Percentiles rank a stretch among this genome's conserved stretches.
phyloP scores from a whole-genome alignment of 2,888 invertebrate species.

The Dione vanillae region DNA sequence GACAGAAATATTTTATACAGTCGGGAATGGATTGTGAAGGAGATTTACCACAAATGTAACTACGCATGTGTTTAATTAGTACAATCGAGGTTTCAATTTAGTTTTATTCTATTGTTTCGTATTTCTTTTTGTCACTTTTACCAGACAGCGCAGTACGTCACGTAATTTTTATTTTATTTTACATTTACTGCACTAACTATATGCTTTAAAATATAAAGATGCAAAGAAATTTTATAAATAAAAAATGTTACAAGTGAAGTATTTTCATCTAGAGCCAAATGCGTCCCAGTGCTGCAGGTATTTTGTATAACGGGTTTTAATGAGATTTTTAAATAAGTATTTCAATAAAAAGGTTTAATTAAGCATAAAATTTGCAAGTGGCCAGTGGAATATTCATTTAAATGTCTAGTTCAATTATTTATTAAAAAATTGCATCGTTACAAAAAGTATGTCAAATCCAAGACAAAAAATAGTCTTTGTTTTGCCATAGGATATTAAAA shows the following conservation, averaged over 20 bases:
- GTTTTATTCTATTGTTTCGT: constrained; percentile 33
- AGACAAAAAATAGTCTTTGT: constrained; percentile 2
- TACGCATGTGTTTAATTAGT: constrained; percentile 26
- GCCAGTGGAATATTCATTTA: no score
- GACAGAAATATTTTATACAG: constrained; percentile 21
- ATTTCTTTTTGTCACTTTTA: constrained; percentile 14
- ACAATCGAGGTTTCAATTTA: constrained; percentile 25
- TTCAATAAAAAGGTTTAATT: no score
- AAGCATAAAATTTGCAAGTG: no score
- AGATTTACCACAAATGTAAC: constrained; percentile 26
- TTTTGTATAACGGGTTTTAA: no score
- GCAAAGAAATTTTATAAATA: no score
- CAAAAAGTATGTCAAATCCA: not conserved
- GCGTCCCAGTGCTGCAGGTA: no score
- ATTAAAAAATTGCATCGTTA: no score
- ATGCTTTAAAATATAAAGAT: no score
- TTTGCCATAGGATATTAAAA: constrained; percentile 12
- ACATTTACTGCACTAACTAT: not conserved
- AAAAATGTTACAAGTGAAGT: no score
- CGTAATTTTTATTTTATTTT: not conserved
- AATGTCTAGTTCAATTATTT: no score
- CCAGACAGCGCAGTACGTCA: not conserved
- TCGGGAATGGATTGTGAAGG: constrained; percentile 13
- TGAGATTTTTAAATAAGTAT: no score
- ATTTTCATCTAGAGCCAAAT: no score